Conservation (phyloP, 2,888 invertebrate species). For the Apamea anceps region DNA sequence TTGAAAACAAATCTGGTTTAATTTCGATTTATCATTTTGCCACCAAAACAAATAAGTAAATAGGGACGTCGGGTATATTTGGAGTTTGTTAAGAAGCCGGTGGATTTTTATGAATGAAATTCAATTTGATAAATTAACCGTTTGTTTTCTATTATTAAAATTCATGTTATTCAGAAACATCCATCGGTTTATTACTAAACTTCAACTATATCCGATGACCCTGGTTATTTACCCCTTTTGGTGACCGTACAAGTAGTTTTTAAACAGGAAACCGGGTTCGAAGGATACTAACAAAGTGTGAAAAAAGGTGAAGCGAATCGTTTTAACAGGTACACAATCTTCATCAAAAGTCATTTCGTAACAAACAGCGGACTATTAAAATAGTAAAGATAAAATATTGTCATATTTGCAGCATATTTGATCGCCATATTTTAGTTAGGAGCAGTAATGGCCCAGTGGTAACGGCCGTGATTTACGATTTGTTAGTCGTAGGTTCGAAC, state of each 20-base stretch:
- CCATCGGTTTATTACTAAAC: too few relatives aligned
- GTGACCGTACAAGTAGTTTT: not conserved
- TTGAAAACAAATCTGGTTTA: not conserved
- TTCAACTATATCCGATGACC: too few relatives aligned
- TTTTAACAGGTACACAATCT: not conserved
- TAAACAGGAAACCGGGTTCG: not conserved
- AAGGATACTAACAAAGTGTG: not conserved
- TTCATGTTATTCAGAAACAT: too few relatives aligned
- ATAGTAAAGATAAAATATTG: not conserved
- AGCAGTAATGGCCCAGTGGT: too few relatives aligned
- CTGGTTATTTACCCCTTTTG: too few relatives aligned
- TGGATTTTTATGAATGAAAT: too few relatives aligned
- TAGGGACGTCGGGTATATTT: too few relatives aligned
- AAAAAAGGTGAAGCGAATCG: not conserved
- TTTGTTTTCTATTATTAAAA: too few relatives aligned
- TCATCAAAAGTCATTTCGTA: not conserved
- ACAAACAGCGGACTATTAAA: too few relatives aligned
- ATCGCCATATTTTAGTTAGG: not conserved
- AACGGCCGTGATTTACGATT: not conserved
- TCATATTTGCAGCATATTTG: not conserved
- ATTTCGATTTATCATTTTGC: not conserved
- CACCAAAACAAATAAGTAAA: too few relatives aligned
- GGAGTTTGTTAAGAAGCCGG: too few relatives aligned
- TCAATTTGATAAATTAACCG: too few relatives aligned
- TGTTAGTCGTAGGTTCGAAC: not conserved